Evolutionary conservation across 2,113 vertebrate genomes (phyloP).

Genomic region (Apodemus speciosus): DNA sequence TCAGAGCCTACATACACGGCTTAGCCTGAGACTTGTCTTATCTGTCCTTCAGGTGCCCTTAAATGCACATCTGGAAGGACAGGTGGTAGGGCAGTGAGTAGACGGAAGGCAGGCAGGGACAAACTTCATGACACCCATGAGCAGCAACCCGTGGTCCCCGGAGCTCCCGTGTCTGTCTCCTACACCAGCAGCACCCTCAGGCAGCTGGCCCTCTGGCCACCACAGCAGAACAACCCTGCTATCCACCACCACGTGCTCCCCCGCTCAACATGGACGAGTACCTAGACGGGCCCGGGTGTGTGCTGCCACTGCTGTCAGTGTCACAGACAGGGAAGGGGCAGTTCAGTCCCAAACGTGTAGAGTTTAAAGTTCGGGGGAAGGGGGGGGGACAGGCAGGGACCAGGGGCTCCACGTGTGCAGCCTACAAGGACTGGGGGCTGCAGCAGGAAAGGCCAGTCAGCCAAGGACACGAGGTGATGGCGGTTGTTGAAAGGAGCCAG

Average conservation of each 20-base stretch:
- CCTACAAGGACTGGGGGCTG: no score
- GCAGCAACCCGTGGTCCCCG: fast-evolving
- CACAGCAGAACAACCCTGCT: fast-evolving
- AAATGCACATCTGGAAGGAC: background rate
- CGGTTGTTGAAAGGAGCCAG: background rate
- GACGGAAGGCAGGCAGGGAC: background rate
- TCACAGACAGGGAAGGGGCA: background rate
- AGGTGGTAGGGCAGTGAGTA: fast-evolving
- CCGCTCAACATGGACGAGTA: fast-evolving
- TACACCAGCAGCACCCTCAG: background rate
- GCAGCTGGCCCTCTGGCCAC: no score
- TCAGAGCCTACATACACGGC: background rate
- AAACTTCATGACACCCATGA: fast-evolving
- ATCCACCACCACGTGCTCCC: fast-evolving
- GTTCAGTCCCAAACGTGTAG: background rate
- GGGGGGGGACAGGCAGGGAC: background rate
- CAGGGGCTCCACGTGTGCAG: fast-evolving
- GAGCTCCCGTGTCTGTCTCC: fast-evolving
- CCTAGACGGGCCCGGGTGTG: background rate
- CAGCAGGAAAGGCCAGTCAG: background rate
- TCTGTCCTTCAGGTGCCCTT: background rate
- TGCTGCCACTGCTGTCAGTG: background rate
- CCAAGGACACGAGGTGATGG: background rate
- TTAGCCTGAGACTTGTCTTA: background rate
- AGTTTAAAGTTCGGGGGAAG: background rate